Percentiles rank a stretch among this genome's conserved stretches.
Evolutionary conservation across 2,888 invertebrate species (phyloP).

Genomic region (Pristionchus mayeri): DNA sequence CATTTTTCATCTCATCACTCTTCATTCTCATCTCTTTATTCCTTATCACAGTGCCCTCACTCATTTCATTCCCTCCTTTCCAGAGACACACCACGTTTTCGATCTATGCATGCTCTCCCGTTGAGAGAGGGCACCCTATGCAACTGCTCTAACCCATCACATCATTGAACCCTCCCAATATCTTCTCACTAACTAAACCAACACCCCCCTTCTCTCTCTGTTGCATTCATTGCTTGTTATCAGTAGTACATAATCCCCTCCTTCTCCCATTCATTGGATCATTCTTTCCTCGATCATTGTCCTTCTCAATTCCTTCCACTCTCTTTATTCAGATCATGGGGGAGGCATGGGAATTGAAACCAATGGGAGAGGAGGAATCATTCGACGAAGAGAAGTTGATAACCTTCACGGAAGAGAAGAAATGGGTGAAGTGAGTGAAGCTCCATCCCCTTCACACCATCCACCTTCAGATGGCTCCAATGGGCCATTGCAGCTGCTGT

Average conservation of each 20-base stretch:
- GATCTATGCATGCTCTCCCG: background rate
- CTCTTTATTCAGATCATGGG: conserved; percentile 24
- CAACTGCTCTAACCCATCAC: background rate
- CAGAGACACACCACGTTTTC: conserved; percentile 16
- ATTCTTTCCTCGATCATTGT: background rate
- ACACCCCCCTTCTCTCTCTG: background rate
- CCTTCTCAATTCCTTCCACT: background rate
- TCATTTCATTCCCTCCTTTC: background rate
- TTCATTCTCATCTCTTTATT: conserved; percentile 22
- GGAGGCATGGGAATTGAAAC: conserved; percentile 45
- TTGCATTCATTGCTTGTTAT: conserved; percentile 25
- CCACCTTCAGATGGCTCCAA: conserved; percentile 29
- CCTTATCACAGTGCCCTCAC: conserved; percentile 25
- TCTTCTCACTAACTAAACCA: background rate
- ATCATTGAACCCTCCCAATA: background rate
- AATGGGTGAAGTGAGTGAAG: conserved; percentile 20
- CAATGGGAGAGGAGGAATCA: conserved; percentile 25
- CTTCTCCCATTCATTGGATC: background rate
- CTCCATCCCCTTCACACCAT: background rate
- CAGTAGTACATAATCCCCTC: conserved; percentile 7
- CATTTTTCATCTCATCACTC: conserved; percentile 22
- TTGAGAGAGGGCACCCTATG: background rate
- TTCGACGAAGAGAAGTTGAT: conserved; percentile 25
- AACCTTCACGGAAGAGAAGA: conserved; percentile 16
- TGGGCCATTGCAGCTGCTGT: background rate